These are phyloP conservation scores for Guaruba guarouba DNA, from an alignment of 2,113 vertebrate genomes.

Conservation along the genomic window DNA sequence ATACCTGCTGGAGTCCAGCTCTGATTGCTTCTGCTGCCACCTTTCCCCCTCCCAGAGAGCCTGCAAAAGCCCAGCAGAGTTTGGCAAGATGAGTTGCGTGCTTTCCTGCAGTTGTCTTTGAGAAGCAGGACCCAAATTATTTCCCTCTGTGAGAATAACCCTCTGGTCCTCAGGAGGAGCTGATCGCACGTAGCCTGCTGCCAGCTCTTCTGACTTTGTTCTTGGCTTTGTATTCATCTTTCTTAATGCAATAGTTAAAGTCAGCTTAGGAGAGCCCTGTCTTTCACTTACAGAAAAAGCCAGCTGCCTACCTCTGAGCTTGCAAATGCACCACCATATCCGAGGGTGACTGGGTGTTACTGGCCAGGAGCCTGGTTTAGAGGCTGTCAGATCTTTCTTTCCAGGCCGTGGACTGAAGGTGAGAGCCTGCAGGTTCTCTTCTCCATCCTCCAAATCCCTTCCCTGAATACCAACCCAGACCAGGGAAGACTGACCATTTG, in stretches of 20 bases:
- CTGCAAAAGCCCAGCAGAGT: background rate
- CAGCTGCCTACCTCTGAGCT: background rate
- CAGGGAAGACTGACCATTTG: background rate
- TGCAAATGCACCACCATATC: background rate
- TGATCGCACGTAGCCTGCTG: accelerated
- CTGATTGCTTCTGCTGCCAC: background rate
- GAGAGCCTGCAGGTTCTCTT: background rate
- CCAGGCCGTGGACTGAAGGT: background rate
- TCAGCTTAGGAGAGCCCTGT: background rate
- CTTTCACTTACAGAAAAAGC: background rate
- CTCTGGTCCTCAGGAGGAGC: background rate
- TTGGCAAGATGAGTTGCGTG: background rate
- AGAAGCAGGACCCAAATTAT: background rate
- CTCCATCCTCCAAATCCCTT: background rate
- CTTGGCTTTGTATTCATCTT: background rate
- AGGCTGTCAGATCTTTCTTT: background rate
- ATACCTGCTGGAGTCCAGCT: background rate
- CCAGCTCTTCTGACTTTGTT: background rate
- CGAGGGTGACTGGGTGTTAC: background rate
- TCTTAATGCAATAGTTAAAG: background rate
- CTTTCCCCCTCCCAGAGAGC: background rate
- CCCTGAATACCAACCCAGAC: background rate
- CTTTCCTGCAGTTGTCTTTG: background rate
- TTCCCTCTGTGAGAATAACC: background rate
- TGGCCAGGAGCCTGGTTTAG: background rate